Evolutionary conservation across 2,888 invertebrate species (phyloP).

Genomic region (Sclerodermus sp.): DNA sequence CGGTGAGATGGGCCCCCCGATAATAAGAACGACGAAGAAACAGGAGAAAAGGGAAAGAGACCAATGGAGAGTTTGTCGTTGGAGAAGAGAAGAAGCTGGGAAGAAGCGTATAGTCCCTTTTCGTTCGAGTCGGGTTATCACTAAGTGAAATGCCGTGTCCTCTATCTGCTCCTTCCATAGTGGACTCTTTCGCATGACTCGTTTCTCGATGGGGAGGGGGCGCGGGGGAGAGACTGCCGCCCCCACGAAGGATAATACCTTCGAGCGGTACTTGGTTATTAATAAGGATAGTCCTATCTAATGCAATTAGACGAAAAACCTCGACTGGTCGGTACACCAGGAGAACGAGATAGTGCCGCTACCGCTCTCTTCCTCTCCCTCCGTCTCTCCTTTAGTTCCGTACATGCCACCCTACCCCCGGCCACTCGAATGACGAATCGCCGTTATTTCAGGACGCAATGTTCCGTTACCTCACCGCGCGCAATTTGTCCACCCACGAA

Average conservation of each 20-base stretch:
- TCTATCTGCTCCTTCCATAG: constrained; percentile 45
- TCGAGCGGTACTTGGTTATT: constrained; percentile 43
- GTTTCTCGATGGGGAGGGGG: no score
- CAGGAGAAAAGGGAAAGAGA: constrained; percentile 15
- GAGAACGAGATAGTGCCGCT: background rate
- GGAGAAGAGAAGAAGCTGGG: constrained; percentile 29
- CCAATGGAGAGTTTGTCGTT: constrained; percentile 12
- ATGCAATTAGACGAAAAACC: constrained; percentile 58
- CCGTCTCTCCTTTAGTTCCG: constrained; percentile 8
- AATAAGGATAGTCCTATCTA: constrained; percentile 55
- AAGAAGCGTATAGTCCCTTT: constrained; percentile 2
- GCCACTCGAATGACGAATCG: constrained; percentile 18
- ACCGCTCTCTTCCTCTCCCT: constrained; percentile 15
- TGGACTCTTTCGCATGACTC: constrained; percentile 29
- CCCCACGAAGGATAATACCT: constrained; percentile 34
- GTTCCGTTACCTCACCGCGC: constrained; percentile 7
- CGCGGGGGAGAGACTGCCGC: background rate
- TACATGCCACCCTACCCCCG: constrained; percentile 3
- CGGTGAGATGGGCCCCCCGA: constrained; percentile 45
- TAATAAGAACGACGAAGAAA: constrained; percentile 32
- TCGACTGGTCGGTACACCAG: constrained; percentile 23
- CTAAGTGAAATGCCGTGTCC: constrained; percentile 59
- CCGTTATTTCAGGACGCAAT: constrained; percentile 13
- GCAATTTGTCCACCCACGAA: constrained; percentile 25
- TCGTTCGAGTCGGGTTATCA: constrained; percentile 51